Evolutionary conservation across 2,888 invertebrate genomes (phyloP).

Genomic region (Stegana nigrithorax): DNA sequence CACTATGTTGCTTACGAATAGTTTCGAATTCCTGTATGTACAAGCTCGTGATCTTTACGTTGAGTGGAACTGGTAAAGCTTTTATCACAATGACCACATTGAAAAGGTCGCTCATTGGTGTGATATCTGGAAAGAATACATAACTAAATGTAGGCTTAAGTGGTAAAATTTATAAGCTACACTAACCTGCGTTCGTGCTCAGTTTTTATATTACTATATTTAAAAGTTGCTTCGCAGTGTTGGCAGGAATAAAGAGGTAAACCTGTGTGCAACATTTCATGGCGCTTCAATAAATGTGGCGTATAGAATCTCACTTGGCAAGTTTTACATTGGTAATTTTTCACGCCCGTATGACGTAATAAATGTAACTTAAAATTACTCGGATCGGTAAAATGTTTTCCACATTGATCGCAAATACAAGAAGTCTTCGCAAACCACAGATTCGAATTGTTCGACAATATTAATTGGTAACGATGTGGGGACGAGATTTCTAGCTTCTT

Average conservation of each 20-base stretch:
- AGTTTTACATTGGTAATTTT: constrained; percentile 38
- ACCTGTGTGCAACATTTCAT: constrained; percentile 36
- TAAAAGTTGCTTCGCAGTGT: constrained; percentile 44
- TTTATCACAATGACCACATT: constrained; percentile 1
- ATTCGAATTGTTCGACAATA: neutral
- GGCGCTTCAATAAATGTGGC: constrained; percentile 44
- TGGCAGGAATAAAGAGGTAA: constrained; percentile 42
- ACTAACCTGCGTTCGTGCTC: constrained; percentile 3
- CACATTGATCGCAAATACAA: constrained; percentile 49
- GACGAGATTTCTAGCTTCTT: constrained; percentile 22
- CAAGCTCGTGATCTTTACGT: constrained; percentile 1
- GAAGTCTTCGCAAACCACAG: too few relatives aligned
- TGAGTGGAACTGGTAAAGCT: neutral
- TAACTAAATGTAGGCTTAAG: too few relatives aligned
- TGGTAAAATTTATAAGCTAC: neutral
- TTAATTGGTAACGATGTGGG: too few relatives aligned
- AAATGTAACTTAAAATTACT: constrained; percentile 51
- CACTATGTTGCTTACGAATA: neutral
- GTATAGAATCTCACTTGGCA: constrained; percentile 45
- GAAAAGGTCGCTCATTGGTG: neutral
- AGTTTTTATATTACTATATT: constrained; percentile 33
- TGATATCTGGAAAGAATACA: neutral
- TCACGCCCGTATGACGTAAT: constrained; percentile 43
- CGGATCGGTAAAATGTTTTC: constrained; percentile 47
- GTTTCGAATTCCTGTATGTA: neutral